Evolutionary conservation across 1,140 invertebrate species (phyloP), one percentile per base, ranked within the genome.

Genomic region (Bombus consobrinus): DNA sequence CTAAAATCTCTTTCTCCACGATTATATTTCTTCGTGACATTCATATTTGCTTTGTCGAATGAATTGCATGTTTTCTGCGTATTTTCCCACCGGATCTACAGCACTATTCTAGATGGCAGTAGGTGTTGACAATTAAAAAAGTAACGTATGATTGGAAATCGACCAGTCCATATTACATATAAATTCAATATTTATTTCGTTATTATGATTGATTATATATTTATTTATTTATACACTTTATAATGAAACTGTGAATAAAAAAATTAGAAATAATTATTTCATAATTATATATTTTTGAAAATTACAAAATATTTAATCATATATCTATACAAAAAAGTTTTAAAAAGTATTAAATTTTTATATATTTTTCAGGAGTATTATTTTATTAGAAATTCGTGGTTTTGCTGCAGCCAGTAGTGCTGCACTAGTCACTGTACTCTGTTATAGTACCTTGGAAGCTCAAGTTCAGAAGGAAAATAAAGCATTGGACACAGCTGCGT

Each of bases 361-460:
- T 22, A 4, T 68, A 57, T 76, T 75, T 86, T 89, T 13, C 74
- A 95, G 94, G 94, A 89, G 91, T 66, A 93, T 93, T 83, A 91
- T 95, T 73, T 89, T 94, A 76, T 87, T 94, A 64, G 93, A 94
- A 87, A 88, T 94, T 34, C 94, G 92, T 78, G 92, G 93, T 85
- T 94, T 94, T 90, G 92, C 92, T 86, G 94, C 94, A 91, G 94
- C 93, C 93, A 94, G 94, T 93, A 94, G 94, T 94, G 94, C 92
- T 93, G 94, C 93, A 88, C 86, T 94, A 69, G 91, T 94, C 73
- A 85, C 93, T 78, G 92, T 94, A 80, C 89, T 94, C 68, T 92
- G 92, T 68, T 95, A 93, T 88, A 93, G 89, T 86, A 93, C 91
- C 76, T 89, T 95, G n/a, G 94, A 94, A 88, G 88, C 91, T 39